A percentile compares a stretch with the other conserved stretches of the same genome.
These are phyloP conservation scores for Apistogramma diplotaenia DNA, from an alignment of 2,113 vertebrate species.

Conservation along the genomic window DNA sequence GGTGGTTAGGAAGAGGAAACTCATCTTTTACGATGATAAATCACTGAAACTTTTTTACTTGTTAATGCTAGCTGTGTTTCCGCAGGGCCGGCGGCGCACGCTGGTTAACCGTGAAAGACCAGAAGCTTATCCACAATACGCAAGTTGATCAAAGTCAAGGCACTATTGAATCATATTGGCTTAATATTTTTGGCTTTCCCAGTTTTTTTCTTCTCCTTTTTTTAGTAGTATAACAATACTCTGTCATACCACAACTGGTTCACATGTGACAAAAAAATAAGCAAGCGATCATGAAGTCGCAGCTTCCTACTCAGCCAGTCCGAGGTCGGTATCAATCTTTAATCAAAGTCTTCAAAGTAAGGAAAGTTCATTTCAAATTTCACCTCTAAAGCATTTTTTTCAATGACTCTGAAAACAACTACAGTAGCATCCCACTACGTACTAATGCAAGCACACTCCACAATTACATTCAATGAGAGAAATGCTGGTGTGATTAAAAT, in stretches of 20 bases:
- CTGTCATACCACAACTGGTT: neutral
- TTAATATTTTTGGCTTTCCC: neutral
- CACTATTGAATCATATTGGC: neutral
- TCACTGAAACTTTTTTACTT: neutral
- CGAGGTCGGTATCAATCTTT: neutral
- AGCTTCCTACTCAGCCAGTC: neutral
- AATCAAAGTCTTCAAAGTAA: neutral
- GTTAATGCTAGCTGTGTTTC: neutral
- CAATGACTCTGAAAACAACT: neutral
- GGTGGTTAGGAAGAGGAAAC: neutral
- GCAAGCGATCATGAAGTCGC: neutral
- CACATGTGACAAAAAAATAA: neutral
- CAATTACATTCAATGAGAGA: slow-evolving; percentile 44
- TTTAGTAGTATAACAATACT: neutral
- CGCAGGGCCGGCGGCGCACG: neutral
- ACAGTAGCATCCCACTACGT: slow-evolving; percentile 1
- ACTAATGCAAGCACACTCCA: slow-evolving; percentile 25
- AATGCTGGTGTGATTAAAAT: slow-evolving; percentile 68
- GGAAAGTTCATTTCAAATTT: neutral
- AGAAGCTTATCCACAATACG: neutral
- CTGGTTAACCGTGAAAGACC: neutral
- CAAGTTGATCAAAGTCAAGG: neutral
- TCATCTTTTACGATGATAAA: neutral
- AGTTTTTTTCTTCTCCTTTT: neutral
- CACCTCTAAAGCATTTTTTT: neutral